These are phyloP conservation scores for Bruchidius siliquastri DNA, from an alignment of 2,888 invertebrate genomes.

Conservation along the genomic window DNA sequence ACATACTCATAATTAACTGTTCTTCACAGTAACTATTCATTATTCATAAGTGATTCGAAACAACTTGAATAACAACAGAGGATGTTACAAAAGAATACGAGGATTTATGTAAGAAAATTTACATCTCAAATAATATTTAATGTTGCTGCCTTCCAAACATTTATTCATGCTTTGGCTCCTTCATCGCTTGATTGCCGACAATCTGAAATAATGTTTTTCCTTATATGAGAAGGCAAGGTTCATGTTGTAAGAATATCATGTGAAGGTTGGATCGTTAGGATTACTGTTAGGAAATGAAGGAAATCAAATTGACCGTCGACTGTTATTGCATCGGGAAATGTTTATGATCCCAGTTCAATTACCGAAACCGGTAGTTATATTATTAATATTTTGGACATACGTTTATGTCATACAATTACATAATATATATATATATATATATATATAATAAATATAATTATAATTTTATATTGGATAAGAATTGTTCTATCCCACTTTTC, in stretches of 20 bases:
- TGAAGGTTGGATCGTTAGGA: background rate
- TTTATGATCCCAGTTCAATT: too few species aligned
- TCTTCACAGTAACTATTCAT: background rate
- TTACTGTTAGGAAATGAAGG: background rate
- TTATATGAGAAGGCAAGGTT: background rate
- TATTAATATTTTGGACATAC: too few species aligned
- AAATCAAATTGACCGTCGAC: background rate
- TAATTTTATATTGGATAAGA: too few species aligned
- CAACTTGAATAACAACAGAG: background rate
- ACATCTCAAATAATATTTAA: background rate
- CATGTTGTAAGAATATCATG: background rate
- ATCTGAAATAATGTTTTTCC: background rate
- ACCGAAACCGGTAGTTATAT: too few species aligned
- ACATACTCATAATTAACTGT: background rate
- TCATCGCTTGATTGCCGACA: background rate
- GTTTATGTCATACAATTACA: too few species aligned
- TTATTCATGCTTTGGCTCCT: background rate
- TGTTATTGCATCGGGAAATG: too few species aligned
- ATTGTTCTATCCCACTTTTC: too few species aligned
- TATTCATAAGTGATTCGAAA: background rate
- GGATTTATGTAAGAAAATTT: background rate
- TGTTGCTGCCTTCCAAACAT: background rate
- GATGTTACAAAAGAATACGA: background rate
- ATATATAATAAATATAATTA: too few species aligned
- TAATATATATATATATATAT: too few species aligned